Percentiles rank a stretch among this genome's conserved stretches.
Conservation (phyloP, 1,140 invertebrate genomes). For the Drosophila mauritiana region DNA sequence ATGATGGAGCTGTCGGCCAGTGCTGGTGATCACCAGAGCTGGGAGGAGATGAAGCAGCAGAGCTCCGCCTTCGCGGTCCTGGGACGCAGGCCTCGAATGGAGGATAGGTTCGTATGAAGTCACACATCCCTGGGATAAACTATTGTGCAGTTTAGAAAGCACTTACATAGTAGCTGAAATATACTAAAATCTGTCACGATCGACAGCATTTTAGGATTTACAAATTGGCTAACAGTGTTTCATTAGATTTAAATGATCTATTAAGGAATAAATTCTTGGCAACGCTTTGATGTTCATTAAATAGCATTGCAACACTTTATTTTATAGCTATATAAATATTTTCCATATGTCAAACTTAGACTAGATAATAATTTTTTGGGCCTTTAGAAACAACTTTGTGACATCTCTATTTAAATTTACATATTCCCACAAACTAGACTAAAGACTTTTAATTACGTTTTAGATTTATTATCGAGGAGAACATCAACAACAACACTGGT, state of each 20-base stretch:
- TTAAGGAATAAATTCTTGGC: background rate
- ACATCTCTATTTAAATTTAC: background rate
- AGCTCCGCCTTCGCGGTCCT: conserved; percentile 95
- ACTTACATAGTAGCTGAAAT: background rate
- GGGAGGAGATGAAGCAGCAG: conserved; percentile 90
- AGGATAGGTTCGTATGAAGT: conserved; percentile 88
- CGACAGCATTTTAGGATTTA: too few species aligned
- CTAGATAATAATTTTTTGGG: background rate
- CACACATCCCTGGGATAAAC: too few species aligned
- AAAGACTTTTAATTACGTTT: background rate
- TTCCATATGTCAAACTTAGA: conserved; percentile 3
- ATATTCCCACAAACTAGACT: background rate
- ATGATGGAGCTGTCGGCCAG: conserved; percentile 85
- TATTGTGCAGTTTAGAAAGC: too few species aligned
- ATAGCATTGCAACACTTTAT: background rate
- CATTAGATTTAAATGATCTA: background rate
- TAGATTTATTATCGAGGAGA: conserved; percentile 91
- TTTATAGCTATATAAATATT: conserved; percentile 2
- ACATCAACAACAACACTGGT: conserved; percentile 89
- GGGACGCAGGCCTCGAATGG: conserved; percentile 95
- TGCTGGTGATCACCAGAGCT: conserved; percentile 87
- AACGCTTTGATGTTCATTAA: background rate
- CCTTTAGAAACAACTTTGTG: background rate
- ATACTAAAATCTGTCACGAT: too few species aligned
- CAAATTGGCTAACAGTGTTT: background rate